Evolutionary conservation across 2,888 invertebrate species (phyloP), one percentile per base, ranked within the genome.

Genomic region (Pseudococcus longispinus): DNA sequence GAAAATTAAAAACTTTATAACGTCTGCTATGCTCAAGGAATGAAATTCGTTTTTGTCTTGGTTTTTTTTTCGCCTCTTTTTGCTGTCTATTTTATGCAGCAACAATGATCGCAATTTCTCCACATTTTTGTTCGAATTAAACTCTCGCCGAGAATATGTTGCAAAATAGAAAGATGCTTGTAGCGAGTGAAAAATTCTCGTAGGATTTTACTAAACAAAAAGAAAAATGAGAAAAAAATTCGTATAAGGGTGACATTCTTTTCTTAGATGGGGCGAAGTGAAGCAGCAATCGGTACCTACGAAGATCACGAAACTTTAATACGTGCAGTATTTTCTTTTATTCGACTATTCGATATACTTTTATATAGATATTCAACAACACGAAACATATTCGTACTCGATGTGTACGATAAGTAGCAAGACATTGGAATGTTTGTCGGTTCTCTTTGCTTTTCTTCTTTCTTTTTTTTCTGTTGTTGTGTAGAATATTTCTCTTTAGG

Each of bases 1-100:
- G 70, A 70, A 70, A 70, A 70, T 70, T 70, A 70, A 70, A 70
- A 70, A 70, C 29, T 70, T 70, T 70, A 70, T 70, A 70, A 70
- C 29, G 70, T 70, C 70, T 29, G 70, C 5, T 26, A 70, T 29
- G 29, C 70, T 70, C 29, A 18, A 70, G n/a, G 70, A 70, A 70
- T 70, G 18, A 37, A 70, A 70, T 70, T 70, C 70, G 15, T 29
- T 65, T 26, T 26, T 65, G 65, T 13, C 4, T 23, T 8, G 55
- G n/a, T 70, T 70, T 70, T 70, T 32, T 29, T 18, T 15, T 29
- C 18, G 0, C 15, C 20, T 60, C 9, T 60, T 23, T 60, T 23
- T 13, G 1, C 23, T 60, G 6, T 55, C 23, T 13, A 23, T 55
- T 55, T 55, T 55, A 55, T 15, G 23, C 60, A 23, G 60, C 60